Base-by-base conservation (phyloP, 1,140 invertebrate genomes). In the Paralvinella palmiformis region DNA sequence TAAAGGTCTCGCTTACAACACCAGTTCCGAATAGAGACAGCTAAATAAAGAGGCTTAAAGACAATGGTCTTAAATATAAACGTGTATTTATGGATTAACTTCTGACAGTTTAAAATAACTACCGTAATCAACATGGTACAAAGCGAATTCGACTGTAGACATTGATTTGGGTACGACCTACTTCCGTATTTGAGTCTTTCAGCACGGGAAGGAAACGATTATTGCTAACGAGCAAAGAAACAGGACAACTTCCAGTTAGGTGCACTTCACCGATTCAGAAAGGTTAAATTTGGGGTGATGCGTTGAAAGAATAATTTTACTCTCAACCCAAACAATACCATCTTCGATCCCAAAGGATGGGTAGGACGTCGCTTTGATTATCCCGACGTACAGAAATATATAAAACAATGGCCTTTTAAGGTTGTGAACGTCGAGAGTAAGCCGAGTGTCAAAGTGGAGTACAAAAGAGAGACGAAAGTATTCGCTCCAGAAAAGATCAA, bases 251-350 rank as follows among this genome's bases (percentile, higher is more conserved):
- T 91, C 91, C 4, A 89, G 88, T 58, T 94, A 92, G 76, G 92
- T 96, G 15, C 92, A 91, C 3, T 96, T 96, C 79, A 92, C 87
- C 1, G 91, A 94, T 55, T 87, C 88, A 0, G 92, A 95, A 75
- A 81, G 92, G 33, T 81, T 95, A 13, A 89, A n/a, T n/a, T n/a
- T n/a, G 94, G 64, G 92, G 92, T 17, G 91, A 95, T 77, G 85
- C 83, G 0, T 83, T 83, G n/a, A 7, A 84, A 89, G 75, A 88
- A 84, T 69, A 81, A 84, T 69, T 77, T 80, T 24, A 81, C 83
- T 45, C 91, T 94, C 88, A 96, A 97, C 79, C 91, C 93, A 60
- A 88, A 88, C 75, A 96, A 97, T 85, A 96, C 94, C 63, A 90
- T 98, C 79, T 98, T 96, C 81, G 91, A 84, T 69, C 89, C 90